Base-by-base conservation (phyloP, 1,140 invertebrate species). In the Tribolium castaneum region DNA sequence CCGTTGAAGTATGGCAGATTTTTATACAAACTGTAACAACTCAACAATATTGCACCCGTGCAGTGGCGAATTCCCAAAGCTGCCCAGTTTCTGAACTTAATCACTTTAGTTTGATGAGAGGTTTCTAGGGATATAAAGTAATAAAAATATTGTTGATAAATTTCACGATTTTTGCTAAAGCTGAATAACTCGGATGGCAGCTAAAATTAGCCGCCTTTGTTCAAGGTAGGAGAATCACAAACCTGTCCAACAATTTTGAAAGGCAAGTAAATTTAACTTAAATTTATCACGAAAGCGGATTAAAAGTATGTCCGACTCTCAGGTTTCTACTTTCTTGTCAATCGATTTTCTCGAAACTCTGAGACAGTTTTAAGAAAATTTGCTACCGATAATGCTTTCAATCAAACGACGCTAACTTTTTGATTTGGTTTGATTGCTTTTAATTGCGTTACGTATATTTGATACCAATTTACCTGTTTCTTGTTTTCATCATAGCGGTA, bases 271-370 rank as follows among this genome's bases (percentile, higher is more conserved):
- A 35, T 66, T 66, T 66, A 66, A 25, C 34, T 66, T 66, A 12
- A 66, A 66, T 30, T 66, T 35, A 66, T 39, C 59, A 35, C 59
- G 30, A 66, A 66, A 66, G 59, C 1, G 59, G 59, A 66, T 66
- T 66, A 66, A 66, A 66, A 66, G 59, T 66, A 66, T 66, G 34
- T 66, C 30, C 59, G 34, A 35, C 59, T 66, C 59, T 66, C 59
- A 66, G 59, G 25, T 66, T 66, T 66, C 16, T 19, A 19, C 16
- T 19, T 19, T 19, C 30, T 12, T 14, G 35, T 35, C n/a, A 66
- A 35, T 35, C 59, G 59, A 39, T 66, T 66, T 35, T 66, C 59
- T 14, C 30, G 3, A 14, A 39, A 66, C 25, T 66, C n/a, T 13
- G 30, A 30, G 25, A 66, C 59, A 66, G 59, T 66, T 66, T 35